Base-by-base conservation (phyloP, 35 echinoderm and acorn worm species). In the Acanthaster planci region DNA sequence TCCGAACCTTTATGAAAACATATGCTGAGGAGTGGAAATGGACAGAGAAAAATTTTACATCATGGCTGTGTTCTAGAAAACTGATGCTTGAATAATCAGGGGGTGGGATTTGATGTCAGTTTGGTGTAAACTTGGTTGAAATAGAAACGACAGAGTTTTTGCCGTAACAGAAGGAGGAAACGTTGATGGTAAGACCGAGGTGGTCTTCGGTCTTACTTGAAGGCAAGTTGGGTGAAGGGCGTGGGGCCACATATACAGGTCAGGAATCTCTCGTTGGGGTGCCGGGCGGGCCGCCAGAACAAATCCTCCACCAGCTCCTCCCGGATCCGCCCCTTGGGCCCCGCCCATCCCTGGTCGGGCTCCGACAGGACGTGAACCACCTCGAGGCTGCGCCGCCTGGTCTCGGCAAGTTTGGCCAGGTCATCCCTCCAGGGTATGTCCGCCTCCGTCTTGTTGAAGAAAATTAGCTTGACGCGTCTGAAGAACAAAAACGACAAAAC, bases 401-500 rank as follows among this genome's bases (percentile, higher is more conserved):
- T 80, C 38, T 80, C 38, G 12, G 34, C 60, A 40, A 38, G 44
- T 6, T 77, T 50, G 7, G 26, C 35, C 72, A 86, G 44, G 35
- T 86, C 64, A 5, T 86, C 84, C 34, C 84, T 76, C 78, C 86
- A 89, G 8, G 80, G 23, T 22, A 89, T 89, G 39, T 89, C 86
- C 37, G 42, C 81, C 78, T 89, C 78, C n/a, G 78, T 89, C 57
- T 89, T 89, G 42, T 89, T 89, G 39, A 89, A 89, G 78, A 89
- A 82, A 32, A 89, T 30, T 9, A 89, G 58, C 44, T 89, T 89
- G 38, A 89, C 32, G 19, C 67, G 55, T 29, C 86, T 82, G 37
- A 52, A 15, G 56, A 87, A 38, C 8, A 76, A 37, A 31, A 78
- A 38, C 7, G 9, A 47, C 6, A 50, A 53, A 82, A 12, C 8